Evolutionary conservation across 2,888 invertebrate genomes (phyloP).

Genomic region (Drosophila nr. fundita): DNA sequence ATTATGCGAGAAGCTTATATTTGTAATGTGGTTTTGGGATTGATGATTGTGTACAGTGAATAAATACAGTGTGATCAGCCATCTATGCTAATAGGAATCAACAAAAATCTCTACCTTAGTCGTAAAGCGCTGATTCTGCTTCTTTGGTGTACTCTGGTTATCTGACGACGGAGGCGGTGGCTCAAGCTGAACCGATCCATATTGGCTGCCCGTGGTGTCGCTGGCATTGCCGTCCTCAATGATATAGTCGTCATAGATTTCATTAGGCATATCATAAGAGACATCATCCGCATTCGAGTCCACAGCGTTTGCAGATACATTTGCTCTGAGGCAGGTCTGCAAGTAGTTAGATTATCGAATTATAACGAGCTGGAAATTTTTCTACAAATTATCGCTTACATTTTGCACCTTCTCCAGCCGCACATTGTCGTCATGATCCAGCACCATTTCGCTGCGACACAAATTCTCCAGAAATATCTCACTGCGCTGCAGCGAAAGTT

Average conservation of each 20-base stretch:
- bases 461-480: slow-evolving; percentile 83
- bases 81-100: slow-evolving; percentile 76
- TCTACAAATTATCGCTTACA: slow-evolving; percentile 50
- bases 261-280: slow-evolving; percentile 80
- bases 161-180: slow-evolving; percentile 64
- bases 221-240: slow-evolving; percentile 46
- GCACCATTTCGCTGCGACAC: slow-evolving; percentile 79
- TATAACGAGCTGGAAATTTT: neutral
- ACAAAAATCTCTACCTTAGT: slow-evolving; percentile 84
- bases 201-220: slow-evolving; percentile 46
- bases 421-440: slow-evolving; percentile 55
- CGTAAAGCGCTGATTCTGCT: slow-evolving; percentile 71
- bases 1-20: slow-evolving; percentile 47
- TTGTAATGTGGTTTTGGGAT: slow-evolving; percentile 37
- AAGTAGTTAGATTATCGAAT: neutral
- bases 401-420: slow-evolving; percentile 73
- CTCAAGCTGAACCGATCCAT: slow-evolving; percentile 64
- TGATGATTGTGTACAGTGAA: slow-evolving; percentile 32
- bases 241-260: slow-evolving; percentile 50
- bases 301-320: neutral
- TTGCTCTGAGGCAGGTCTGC: slow-evolving; percentile 38
- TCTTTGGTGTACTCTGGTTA: slow-evolving; percentile 83
- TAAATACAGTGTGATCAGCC: slow-evolving; percentile 34
- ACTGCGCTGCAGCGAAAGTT: slow-evolving; percentile 82
- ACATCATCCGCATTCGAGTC: slow-evolving; percentile 66